Conservation (phyloP, 64 coral and sea anemone species). For the Dendronephthya gigantea region DNA sequence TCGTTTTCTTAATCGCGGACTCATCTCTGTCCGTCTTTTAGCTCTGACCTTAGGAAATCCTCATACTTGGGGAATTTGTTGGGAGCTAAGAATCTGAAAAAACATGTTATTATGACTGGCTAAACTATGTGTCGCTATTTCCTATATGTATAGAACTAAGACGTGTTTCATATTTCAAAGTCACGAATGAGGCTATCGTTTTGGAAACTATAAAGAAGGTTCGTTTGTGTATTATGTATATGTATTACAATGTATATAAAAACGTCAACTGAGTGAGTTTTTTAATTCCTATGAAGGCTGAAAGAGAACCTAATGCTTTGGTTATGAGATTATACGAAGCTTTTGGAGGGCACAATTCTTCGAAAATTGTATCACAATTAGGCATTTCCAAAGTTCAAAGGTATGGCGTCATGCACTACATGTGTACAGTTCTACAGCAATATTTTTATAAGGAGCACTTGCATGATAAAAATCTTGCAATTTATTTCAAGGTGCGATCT, state of each 20-base stretch:
- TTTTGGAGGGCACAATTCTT: conserved; percentile 55
- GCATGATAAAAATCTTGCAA: neutral
- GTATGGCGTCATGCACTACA: conserved; percentile 16
- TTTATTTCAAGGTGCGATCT: conserved; percentile 48
- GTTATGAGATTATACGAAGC: conserved; percentile 78
- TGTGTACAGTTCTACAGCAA: neutral
- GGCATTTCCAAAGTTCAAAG: conserved; percentile 32
- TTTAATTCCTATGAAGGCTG: conserved; percentile 37
- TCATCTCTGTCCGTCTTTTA: too few species aligned
- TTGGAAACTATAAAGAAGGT: conserved; percentile 95
- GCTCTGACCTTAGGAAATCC: too few species aligned
- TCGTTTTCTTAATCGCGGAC: too few species aligned
- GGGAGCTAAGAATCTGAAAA: neutral
- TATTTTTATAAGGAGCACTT: too few species aligned
- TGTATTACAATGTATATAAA: too few species aligned
- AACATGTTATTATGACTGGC: neutral
- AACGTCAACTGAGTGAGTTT: too few species aligned
- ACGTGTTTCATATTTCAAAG: conserved; percentile 50
- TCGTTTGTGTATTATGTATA: neutral
- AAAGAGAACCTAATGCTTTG: conserved; percentile 47
- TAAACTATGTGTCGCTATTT: neutral
- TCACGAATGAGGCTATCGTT: conserved; percentile 60
- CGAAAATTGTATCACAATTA: conserved; percentile 29
- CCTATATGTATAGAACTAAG: conserved; percentile 41
- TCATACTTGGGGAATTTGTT: too few species aligned